Conservation (phyloP, 2,888 invertebrate genomes). For the Agrotis exclamationis region DNA sequence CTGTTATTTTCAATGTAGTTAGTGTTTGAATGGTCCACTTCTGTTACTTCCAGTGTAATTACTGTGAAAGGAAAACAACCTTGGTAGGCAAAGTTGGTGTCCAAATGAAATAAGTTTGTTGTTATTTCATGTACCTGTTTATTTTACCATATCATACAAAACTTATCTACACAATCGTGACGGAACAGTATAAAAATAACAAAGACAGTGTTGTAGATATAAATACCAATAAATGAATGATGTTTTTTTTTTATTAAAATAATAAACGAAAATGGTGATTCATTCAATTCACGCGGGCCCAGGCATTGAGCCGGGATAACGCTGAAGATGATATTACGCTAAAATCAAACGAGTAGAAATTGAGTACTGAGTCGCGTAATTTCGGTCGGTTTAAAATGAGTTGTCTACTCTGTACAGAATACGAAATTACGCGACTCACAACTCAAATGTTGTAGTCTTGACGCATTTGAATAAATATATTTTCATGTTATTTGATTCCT, state of each 20-base stretch:
- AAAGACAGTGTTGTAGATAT: slow-evolving; percentile 54
- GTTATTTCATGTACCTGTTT: slow-evolving; percentile 39
- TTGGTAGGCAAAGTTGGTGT: no score
- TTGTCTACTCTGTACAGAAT: no score
- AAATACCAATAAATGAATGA: slow-evolving; percentile 24
- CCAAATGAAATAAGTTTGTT: slow-evolving; percentile 31
- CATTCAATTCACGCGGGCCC: slow-evolving; percentile 41
- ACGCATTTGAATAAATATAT: slow-evolving; percentile 6
- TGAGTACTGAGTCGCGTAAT: no score
- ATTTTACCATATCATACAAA: slow-evolving; percentile 62
- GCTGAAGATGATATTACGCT: slow-evolving; percentile 1
- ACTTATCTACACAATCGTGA: slow-evolving; percentile 49
- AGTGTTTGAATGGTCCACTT: background rate
- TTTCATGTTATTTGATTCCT: slow-evolving; percentile 11
- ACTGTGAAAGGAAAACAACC: background rate
- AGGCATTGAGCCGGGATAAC: slow-evolving; percentile 49
- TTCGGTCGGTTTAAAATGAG: no score
- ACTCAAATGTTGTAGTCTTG: background rate
- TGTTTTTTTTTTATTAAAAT: slow-evolving; percentile 16
- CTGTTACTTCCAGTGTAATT: background rate
- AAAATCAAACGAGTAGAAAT: no score
- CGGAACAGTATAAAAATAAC: slow-evolving; percentile 70
- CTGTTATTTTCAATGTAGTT: background rate
- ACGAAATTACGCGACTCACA: no score
- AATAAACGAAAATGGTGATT: slow-evolving; percentile 18